phyloP scores from a whole-genome alignment of 2,888 invertebrate genomes.

The Brachynemurus nebulosus region DNA sequence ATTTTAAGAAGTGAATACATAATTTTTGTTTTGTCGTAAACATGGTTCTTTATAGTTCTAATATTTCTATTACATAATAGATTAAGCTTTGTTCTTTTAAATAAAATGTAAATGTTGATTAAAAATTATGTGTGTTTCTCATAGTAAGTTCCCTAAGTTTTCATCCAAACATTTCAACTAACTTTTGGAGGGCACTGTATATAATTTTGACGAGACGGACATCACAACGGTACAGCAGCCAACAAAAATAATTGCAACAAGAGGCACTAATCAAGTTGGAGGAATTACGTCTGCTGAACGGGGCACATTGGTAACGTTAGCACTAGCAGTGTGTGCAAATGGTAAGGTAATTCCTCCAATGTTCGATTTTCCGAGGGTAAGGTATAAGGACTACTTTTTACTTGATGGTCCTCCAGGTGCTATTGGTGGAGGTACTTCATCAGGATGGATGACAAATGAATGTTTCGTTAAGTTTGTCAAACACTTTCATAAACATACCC shows the following conservation, averaged over 20 bases:
- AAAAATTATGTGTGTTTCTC: too few relatives aligned
- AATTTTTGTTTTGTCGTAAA: too few relatives aligned
- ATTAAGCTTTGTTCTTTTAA: too few relatives aligned
- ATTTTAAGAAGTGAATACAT: too few relatives aligned
- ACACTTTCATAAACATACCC: conserved; percentile 16
- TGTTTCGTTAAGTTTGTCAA: conserved; percentile 17
- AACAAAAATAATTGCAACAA: conserved; percentile 20
- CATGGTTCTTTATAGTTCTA: too few relatives aligned
- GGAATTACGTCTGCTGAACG: conserved; percentile 21
- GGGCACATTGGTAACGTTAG: conserved; percentile 17
- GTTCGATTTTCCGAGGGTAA: conserved; percentile 4
- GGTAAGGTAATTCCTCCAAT: conserved; percentile 5
- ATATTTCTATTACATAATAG: too few relatives aligned
- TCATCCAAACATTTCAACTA: too few relatives aligned
- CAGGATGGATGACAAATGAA: conserved; percentile 21
- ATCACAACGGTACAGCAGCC: conserved; percentile 22
- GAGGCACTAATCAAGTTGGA: conserved; percentile 22
- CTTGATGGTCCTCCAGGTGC: conserved; percentile 18
- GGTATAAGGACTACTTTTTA: conserved; percentile 17
- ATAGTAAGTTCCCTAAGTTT: too few relatives aligned
- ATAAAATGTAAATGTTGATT: too few relatives aligned
- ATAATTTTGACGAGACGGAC: conserved; percentile 23
- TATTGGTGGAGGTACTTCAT: conserved; percentile 18
- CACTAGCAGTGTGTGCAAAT: conserved; percentile 6
- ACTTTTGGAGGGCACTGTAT: too few relatives aligned